Percentiles rank a stretch among this genome's conserved stretches.
phyloP scores from a whole-genome alignment of 2,113 vertebrate species.

The Aptenodytes forsteri region DNA sequence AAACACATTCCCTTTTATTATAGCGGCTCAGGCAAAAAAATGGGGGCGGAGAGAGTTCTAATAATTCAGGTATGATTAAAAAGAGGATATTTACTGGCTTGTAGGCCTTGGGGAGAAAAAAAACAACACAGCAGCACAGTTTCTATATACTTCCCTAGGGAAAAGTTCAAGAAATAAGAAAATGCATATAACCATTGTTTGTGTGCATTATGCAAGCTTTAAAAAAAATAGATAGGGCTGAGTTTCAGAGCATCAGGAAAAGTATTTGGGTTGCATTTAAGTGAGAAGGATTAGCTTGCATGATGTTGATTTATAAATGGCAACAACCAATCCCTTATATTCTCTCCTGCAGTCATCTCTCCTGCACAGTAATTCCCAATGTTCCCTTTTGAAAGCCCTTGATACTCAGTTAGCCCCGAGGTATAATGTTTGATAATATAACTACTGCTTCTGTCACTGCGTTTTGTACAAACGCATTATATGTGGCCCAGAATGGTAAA shows the following conservation, averaged over 20 bases:
- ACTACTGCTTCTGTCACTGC: conserved; percentile 93
- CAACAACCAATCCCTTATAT: conserved; percentile 88
- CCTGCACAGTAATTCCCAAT: conserved; percentile 80
- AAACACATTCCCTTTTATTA: conserved; percentile 45
- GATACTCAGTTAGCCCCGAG: conserved; percentile 90
- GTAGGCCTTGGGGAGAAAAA: conserved; percentile 33
- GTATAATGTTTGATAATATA: conserved; percentile 97
- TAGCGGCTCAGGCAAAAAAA: not conserved
- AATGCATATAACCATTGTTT: conserved; percentile 73
- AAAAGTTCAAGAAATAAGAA: conserved; percentile 76
- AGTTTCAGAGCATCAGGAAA: conserved; percentile 74
- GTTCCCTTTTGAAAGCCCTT: conserved; percentile 89
- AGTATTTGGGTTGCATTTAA: conserved; percentile 86
- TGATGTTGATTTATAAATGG: conserved; percentile 90
- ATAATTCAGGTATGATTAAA: conserved; percentile 67
- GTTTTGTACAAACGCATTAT: conserved; percentile 91
- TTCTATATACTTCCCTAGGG: conserved; percentile 62
- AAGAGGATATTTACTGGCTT: conserved; percentile 48
- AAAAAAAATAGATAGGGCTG: conserved; percentile 72
- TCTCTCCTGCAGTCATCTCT: conserved; percentile 80
- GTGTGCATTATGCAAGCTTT: conserved; percentile 81
- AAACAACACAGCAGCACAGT: not conserved
- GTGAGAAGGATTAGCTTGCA: conserved; percentile 87
- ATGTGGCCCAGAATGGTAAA: conserved; percentile 87
- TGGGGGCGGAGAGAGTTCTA: not conserved